Evolutionary conservation across 2,888 invertebrate species (phyloP).

Genomic region (Pandemis cinnamomeana): DNA sequence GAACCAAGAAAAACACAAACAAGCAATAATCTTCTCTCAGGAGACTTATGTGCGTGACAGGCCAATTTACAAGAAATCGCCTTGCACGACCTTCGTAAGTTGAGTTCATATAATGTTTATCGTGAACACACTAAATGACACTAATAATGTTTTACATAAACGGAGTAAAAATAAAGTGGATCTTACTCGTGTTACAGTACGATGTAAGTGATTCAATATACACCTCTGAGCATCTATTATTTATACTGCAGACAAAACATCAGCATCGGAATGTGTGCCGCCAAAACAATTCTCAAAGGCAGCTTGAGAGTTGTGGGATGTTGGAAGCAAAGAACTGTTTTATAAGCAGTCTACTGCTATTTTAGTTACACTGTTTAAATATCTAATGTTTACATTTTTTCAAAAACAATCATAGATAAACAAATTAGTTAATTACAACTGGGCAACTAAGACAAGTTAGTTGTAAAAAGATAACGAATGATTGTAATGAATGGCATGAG

Average conservation of each 20-base stretch:
- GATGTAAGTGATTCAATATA: not conserved
- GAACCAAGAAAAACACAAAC: conserved; percentile 2
- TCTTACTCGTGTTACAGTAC: conserved; percentile 24
- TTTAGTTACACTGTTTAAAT: no score
- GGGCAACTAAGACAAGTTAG: not conserved
- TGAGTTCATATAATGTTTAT: conserved; percentile 16
- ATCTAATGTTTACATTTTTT: no score
- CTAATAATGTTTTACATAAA: conserved; percentile 39
- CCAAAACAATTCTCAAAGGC: no score
- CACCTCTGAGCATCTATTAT: no score
- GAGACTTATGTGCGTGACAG: conserved; percentile 23
- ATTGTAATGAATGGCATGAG: not conserved
- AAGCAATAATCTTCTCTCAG: conserved; percentile 15
- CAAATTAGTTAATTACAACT: no score
- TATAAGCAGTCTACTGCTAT: no score
- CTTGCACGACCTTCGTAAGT: conserved; percentile 30
- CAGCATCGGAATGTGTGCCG: no score
- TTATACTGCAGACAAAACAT: no score
- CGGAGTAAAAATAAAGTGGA: conserved; percentile 28
- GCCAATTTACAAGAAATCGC: conserved; percentile 35
- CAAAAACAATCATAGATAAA: no score
- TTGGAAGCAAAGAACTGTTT: no score
- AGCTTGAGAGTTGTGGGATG: no score
- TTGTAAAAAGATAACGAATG: not conserved
- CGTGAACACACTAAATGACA: conserved; percentile 20